Base-by-base conservation (phyloP, 2,888 invertebrate species). In the Nemoura dubitans region DNA sequence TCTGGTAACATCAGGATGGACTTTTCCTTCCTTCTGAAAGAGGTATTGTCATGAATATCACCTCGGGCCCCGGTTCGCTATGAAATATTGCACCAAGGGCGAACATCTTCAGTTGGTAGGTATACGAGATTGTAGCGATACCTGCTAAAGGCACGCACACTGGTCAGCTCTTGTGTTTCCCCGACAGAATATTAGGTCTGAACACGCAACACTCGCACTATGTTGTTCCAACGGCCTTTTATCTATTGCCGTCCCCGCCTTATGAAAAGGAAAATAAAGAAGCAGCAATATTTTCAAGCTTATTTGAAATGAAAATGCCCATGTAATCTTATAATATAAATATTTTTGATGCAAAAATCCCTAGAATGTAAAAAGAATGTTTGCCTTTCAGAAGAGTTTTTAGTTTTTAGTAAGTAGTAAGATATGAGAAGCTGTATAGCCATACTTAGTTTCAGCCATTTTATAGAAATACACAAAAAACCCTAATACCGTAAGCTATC, bases 11-110 rank as follows among this genome's bases (percentile, higher is more conserved):
- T 21, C 59, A 21, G 59, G 59, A 59, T 21, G 21, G 59, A 59
- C 59, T 59, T 59, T 59, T 59, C 59, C 59, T 59, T 59, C 59
- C 59, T 59, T 14, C 59, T 59, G 59, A 59, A 59, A 59, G 59
- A 59, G 59, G 59, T 59, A 59, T 59, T 59, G 59, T 59, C 59
- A 59, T 59, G 59, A 59, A 59, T 59, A 59, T 59, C 59, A 59
- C 59, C 59, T 59, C 59, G 14, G 6, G 59, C 16, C 16, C 59
- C 59, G 59, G 16, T 59, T 59, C 21, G 10, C 59, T 59, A 59
- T 59, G 59, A 59, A 59, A 59, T 59, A 59, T 59, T 59, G 21
- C 59, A 59, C 59, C 59, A 21, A 59, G 59, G 2, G 59, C 59
- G 59, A 59, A 59, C 59, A 59, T 59, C 59, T 59, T 59, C 59